Base-by-base conservation (phyloP, 2,113 vertebrate species). In the Pseudorhombus dupliciocellatus region DNA sequence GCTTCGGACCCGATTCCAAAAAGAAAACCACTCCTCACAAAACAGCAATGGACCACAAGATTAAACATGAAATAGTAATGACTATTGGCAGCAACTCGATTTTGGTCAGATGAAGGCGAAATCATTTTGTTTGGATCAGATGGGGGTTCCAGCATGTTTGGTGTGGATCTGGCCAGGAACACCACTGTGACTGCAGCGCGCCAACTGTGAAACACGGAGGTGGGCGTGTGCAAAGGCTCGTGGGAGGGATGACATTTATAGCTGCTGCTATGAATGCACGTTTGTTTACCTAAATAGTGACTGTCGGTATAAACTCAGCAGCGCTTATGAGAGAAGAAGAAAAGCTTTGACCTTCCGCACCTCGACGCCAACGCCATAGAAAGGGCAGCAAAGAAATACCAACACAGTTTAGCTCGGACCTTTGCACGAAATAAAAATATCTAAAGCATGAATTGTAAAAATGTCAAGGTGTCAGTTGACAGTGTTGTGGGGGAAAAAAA, bases 21-120 rank as follows among this genome's bases (percentile, higher is more conserved):
- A 16, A 42, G 8, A 24, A 60, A 60, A 30, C 7, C 26, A n/a
- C 3, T 20, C 8, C 56, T 37, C 20, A 25, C 57, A 40, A 40
- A 25, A 25, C 15, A 3, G 3, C 30, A 10, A n/a, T 22, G 16
- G 24, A 42, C 57, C 22, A 31, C 18, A 37, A 42, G 37, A 60
- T 60, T 16, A 42, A 61, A 61, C 28, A 57, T 3, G 15, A 7
- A 22, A 2, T 11, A 14, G 56, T 42, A 15, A 16, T 9, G 8
- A 10, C 37, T 30, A n/a, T 21, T 48, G 44, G 44, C 40, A 8
- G 18, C 20, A 7, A 4, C 46, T 9, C 3, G 7, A 15, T 9
- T 64, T 28, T 15, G 61, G 42, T 30, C 25, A 28, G 59, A 62
- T 22, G 20, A 50, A 64, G 31, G 42, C 46, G 31, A 64, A 48